phyloP scores from a whole-genome alignment of 2,113 vertebrate genomes.

The Prochilodus magdalenae region DNA sequence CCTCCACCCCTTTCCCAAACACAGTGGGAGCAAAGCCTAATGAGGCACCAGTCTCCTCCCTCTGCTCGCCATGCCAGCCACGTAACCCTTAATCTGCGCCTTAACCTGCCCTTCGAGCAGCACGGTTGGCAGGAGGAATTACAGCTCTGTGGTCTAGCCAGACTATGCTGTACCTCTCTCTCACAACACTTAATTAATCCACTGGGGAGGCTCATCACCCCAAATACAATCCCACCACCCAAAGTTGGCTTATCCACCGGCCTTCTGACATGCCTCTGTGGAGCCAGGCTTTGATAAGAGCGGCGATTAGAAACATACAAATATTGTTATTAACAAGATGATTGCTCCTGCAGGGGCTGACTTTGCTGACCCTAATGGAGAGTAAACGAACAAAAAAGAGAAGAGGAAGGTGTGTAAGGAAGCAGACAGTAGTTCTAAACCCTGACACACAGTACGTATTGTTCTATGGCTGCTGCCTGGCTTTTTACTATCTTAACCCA shows the following conservation, averaged over 20 bases:
- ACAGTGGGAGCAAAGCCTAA: constrained; percentile 59
- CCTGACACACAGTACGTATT: not conserved
- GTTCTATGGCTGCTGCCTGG: constrained; percentile 4
- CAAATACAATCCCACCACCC: constrained; percentile 57
- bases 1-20: constrained; percentile 24
- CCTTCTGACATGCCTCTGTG: constrained; percentile 35
- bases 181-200: constrained; percentile 64
- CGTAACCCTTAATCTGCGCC: constrained; percentile 65
- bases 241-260: constrained; percentile 33
- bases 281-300: constrained; percentile 36
- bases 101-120: constrained; percentile 61
- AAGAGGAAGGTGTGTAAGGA: constrained; percentile 1
- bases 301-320: constrained; percentile 41
- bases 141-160: constrained; percentile 55
- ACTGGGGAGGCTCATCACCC: constrained; percentile 55
- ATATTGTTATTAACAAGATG: constrained; percentile 48
- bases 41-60: constrained; percentile 56
- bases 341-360: constrained; percentile 6
- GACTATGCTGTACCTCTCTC: constrained; percentile 54
- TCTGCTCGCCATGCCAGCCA: constrained; percentile 53
- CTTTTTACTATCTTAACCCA: not conserved
- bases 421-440: not conserved
- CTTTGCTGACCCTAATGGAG: constrained; percentile 20
- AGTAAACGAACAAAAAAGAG: constrained; percentile 1
- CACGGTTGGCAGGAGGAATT: constrained; percentile 59